Evolutionary conservation across 2,797 vertebrate genomes (phyloP).

Genomic region (Leptodactylus fallax): DNA sequence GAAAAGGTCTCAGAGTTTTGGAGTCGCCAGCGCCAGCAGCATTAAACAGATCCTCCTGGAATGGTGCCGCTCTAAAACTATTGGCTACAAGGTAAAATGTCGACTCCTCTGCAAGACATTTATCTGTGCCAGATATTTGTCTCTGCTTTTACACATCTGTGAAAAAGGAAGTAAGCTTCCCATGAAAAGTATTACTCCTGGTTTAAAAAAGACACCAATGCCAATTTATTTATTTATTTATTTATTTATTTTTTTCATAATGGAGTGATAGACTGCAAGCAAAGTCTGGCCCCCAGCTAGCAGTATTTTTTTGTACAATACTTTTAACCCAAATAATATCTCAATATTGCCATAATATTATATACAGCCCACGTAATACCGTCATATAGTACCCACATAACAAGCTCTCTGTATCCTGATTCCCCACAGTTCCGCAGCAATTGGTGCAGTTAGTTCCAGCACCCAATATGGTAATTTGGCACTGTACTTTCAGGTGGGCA

Average conservation of each 20-base stretch:
- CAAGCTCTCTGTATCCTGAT: too few relatives aligned
- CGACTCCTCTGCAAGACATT: background rate
- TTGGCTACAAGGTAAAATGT: slow-evolving; percentile 87
- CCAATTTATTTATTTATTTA: too few relatives aligned
- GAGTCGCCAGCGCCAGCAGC: slow-evolving; percentile 87
- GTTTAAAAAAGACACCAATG: background rate
- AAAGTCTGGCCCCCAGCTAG: background rate
- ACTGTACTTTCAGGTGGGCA: too few relatives aligned
- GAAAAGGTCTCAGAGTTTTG: slow-evolving; percentile 92
- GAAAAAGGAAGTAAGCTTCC: background rate
- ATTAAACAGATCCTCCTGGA: slow-evolving; percentile 94
- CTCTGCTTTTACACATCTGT: background rate
- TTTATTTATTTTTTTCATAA: too few relatives aligned
- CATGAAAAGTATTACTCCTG: background rate
- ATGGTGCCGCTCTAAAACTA: slow-evolving; percentile 95
- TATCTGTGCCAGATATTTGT: background rate
- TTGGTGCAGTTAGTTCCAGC: too few relatives aligned
- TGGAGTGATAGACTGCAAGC: background rate
- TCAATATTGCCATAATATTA: too few relatives aligned
- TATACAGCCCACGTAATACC: too few relatives aligned
- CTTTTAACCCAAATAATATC: too few relatives aligned
- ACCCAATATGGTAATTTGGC: too few relatives aligned
- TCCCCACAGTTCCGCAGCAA: too few relatives aligned
- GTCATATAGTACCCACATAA: too few relatives aligned
- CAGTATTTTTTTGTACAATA: too few relatives aligned